phyloP scores from a whole-genome alignment of 1,140 invertebrate species.

The Diuraphis noxia region DNA sequence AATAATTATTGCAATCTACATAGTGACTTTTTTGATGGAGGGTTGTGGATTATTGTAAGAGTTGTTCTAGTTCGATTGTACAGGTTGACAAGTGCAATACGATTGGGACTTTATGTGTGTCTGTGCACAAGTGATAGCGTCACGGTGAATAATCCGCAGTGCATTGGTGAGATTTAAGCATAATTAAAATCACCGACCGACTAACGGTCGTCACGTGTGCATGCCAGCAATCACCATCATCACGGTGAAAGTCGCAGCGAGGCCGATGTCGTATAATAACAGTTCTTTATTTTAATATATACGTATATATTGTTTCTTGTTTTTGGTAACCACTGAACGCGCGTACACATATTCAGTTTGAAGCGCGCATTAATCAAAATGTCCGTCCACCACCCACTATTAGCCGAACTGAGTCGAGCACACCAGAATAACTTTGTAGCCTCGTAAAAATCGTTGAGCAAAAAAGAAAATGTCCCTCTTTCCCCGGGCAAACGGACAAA shows the following conservation, averaged over 20 bases:
- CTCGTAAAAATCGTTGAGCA: constrained; percentile 21
- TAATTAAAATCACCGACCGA: constrained; percentile 4
- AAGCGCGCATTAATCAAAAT: constrained; percentile 39
- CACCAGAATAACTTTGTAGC: constrained; percentile 39
- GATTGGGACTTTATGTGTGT: background rate
- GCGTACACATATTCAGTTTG: background rate
- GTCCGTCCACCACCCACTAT: background rate
- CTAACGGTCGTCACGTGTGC: background rate
- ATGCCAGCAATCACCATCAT: background rate
- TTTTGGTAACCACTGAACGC: constrained; percentile 29
- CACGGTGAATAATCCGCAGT: background rate
- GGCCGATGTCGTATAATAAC: background rate
- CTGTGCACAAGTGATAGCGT: background rate
- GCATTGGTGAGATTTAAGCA: background rate
- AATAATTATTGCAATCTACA: background rate
- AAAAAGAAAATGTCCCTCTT: background rate
- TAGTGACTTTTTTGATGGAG: background rate
- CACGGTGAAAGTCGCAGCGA: background rate
- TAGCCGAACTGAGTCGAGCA: background rate
- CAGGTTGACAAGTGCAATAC: background rate
- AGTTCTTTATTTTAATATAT: background rate
- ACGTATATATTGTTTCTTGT: background rate
- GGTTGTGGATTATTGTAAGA: background rate
- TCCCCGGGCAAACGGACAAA: background rate
- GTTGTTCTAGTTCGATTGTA: background rate